These are phyloP conservation scores for Drosophila paulistorum DNA, from an alignment of 1,140 invertebrate genomes.

Conservation along the genomic window DNA sequence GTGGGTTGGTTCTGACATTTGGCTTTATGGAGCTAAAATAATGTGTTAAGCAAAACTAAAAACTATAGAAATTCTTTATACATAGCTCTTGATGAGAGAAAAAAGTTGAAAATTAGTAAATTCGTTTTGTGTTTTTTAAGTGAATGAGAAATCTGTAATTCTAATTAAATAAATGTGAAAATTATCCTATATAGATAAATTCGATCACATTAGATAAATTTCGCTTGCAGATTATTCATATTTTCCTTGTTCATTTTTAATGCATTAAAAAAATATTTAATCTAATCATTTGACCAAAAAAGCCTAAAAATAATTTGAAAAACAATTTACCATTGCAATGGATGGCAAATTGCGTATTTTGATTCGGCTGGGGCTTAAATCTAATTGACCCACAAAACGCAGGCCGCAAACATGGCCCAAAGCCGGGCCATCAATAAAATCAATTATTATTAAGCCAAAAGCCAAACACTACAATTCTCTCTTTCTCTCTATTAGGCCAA, in stretches of 20 bases:
- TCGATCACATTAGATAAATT: not conserved
- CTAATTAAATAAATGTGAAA: not conserved
- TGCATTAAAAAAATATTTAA: not conserved
- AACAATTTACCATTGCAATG: slow-evolving; percentile 33
- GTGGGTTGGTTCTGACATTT: slow-evolving; percentile 2
- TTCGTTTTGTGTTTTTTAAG: not conserved
- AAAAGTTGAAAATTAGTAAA: not conserved
- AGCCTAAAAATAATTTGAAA: not conserved
- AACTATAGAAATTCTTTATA: slow-evolving; percentile 5
- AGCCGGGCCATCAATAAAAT: slow-evolving; percentile 32
- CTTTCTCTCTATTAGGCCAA: not conserved
- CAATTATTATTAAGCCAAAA: slow-evolving; percentile 53
- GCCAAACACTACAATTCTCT: slow-evolving; percentile 17
- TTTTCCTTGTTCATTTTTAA: not conserved
- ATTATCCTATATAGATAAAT: not conserved
- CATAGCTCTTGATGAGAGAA: not conserved
- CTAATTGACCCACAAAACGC: slow-evolving; percentile 40
- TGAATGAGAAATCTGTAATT: not conserved
- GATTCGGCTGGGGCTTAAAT: slow-evolving; percentile 40
- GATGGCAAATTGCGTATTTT: not conserved
- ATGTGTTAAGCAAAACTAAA: slow-evolving; percentile 22
- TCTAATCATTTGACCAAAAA: not conserved
- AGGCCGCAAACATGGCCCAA: slow-evolving; percentile 37
- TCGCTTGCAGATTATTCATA: not conserved
- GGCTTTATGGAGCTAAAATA: slow-evolving; percentile 8